Conservation (phyloP, 1,140 invertebrate species). For the Trigoniulus corallinus region DNA sequence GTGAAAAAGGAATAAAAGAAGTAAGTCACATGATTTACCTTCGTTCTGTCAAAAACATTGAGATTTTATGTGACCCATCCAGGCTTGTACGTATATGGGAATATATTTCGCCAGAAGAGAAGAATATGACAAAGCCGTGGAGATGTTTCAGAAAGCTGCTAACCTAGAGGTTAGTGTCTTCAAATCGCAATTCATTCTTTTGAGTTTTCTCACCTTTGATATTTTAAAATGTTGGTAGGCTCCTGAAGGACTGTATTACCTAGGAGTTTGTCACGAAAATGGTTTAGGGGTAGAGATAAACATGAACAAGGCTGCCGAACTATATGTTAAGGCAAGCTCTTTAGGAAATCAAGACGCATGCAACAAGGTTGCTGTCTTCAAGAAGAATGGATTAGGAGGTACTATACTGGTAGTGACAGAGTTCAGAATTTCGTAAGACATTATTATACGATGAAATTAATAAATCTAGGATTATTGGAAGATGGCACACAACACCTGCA, state of each 20-base stretch:
- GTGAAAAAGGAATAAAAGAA: neutral
- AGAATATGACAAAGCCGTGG: conserved; percentile 10
- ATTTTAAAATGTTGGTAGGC: conserved; percentile 15
- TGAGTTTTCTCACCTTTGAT: conserved; percentile 2
- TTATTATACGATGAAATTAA: too few relatives aligned
- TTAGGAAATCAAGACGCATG: conserved; percentile 19
- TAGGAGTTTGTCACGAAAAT: conserved; percentile 23
- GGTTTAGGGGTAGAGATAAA: conserved; percentile 20
- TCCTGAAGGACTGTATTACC: conserved; percentile 21
- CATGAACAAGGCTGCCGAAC: conserved; percentile 16
- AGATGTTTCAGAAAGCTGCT: conserved; percentile 19
- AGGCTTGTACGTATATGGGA: neutral
- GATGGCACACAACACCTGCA: too few relatives aligned
- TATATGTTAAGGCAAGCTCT: conserved; percentile 17
- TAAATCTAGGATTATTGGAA: neutral
- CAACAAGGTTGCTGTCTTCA: conserved; percentile 18
- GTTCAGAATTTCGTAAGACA: too few relatives aligned
- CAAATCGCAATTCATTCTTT: neutral
- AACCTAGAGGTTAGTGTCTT: conserved; percentile 16
- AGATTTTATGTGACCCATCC: too few relatives aligned
- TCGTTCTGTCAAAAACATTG: too few relatives aligned
- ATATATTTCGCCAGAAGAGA: neutral
- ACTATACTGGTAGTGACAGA: too few relatives aligned
- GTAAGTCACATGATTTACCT: too few relatives aligned
- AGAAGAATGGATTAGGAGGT: conserved; percentile 23